Evolutionary conservation across 2,888 invertebrate species (phyloP).

Genomic region (Acronicta psi): DNA sequence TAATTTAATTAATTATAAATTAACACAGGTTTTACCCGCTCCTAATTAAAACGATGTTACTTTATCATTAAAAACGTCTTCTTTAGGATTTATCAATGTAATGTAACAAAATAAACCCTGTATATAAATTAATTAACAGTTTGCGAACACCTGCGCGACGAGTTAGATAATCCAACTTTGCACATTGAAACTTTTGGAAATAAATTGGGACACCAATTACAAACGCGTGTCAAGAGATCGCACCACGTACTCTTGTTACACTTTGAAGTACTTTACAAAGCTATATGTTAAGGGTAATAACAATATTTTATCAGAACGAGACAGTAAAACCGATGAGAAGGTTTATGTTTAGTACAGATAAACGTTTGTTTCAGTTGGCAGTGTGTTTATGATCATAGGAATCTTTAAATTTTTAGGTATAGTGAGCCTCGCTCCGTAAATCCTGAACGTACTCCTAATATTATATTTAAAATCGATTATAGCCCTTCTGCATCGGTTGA

Average conservation of each 20-base stretch:
- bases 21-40: slow-evolving; percentile 59
- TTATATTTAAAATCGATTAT: slow-evolving; percentile 24
- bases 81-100: slow-evolving; percentile 77
- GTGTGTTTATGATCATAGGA: too few species aligned
- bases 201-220: slow-evolving; percentile 69
- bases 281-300: slow-evolving; percentile 36
- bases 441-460: slow-evolving; percentile 29
- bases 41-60: slow-evolving; percentile 68
- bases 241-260: slow-evolving; percentile 47
- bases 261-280: slow-evolving; percentile 47
- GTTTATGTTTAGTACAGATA: neutral
- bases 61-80: slow-evolving; percentile 56
- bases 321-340: neutral
- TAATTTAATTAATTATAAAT: slow-evolving; percentile 73
- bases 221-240: slow-evolving; percentile 54
- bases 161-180: slow-evolving; percentile 74
- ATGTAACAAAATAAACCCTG: slow-evolving; percentile 69
- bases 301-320: slow-evolving; percentile 7
- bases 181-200: slow-evolving; percentile 69
- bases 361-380: too few species aligned
- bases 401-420: too few species aligned
- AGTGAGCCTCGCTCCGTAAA: neutral
- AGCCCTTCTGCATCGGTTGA: slow-evolving; percentile 37
- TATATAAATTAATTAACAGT: slow-evolving; percentile 79
- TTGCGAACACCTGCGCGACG: slow-evolving; percentile 73